Conservation (phyloP, 2,797 vertebrate species). For the Geotrypetes seraphini region DNA sequence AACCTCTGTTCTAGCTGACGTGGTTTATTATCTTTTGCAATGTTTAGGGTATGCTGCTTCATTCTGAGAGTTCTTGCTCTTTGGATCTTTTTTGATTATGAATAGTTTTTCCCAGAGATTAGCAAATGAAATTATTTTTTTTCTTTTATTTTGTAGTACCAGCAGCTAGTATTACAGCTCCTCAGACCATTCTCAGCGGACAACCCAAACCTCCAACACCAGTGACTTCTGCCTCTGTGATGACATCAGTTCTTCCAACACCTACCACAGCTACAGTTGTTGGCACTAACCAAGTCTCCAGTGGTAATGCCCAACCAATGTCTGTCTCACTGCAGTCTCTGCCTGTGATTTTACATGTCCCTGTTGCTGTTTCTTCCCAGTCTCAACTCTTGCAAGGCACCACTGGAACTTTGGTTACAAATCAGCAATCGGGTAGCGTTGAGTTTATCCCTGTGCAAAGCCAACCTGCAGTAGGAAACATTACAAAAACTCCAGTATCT, state of each 20-base stretch:
- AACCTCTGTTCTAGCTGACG: too few relatives aligned
- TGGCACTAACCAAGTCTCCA: constrained; percentile 60
- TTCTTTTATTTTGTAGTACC: constrained; percentile 25
- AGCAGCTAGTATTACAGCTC: constrained; percentile 37
- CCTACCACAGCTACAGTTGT: constrained; percentile 59
- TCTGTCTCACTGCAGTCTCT: constrained; percentile 66
- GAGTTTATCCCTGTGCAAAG: constrained; percentile 67
- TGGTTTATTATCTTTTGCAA: too few relatives aligned
- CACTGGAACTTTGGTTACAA: constrained; percentile 59
- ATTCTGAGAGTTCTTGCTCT: too few relatives aligned
- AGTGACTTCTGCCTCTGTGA: constrained; percentile 38
- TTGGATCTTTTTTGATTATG: too few relatives aligned
- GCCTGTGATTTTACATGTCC: constrained; percentile 64
- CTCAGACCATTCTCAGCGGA: constrained; percentile 41
- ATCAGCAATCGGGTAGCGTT: constrained; percentile 55
- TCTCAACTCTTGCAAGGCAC: constrained; percentile 62
- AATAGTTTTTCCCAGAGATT: too few relatives aligned
- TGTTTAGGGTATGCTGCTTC: too few relatives aligned
- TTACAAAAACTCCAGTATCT: constrained; percentile 57
- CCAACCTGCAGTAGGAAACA: constrained; percentile 47
- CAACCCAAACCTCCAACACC: constrained; percentile 47
- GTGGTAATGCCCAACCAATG: constrained; percentile 64
- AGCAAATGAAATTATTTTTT: not conserved
- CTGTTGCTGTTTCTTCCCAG: constrained; percentile 62
- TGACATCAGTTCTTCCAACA: constrained; percentile 54